Percentiles rank a stretch among this genome's conserved stretches.
Conservation (phyloP, 2,113 vertebrate species). For the Syrrhaptes paradoxus region DNA sequence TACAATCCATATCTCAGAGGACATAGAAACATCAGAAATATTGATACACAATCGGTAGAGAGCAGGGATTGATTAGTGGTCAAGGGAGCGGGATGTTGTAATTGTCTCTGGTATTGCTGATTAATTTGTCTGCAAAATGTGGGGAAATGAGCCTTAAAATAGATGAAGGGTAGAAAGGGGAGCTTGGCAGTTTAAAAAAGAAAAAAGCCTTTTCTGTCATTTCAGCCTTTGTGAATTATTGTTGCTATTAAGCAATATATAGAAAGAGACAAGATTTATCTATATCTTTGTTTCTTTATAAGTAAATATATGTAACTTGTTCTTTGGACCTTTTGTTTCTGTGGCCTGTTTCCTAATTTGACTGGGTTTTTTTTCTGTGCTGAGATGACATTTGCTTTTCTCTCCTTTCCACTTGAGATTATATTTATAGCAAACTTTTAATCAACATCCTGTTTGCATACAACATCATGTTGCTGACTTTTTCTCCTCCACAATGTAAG, state of each 20-base stretch:
- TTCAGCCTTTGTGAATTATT: background rate
- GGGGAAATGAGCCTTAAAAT: slow-evolving; percentile 47
- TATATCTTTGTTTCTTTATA: background rate
- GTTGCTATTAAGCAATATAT: background rate
- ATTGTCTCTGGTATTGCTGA: slow-evolving; percentile 29
- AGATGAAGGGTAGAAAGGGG: background rate
- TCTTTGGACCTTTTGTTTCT: background rate
- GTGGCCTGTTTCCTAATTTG: background rate
- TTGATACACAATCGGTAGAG: slow-evolving; percentile 18
- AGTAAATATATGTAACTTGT: background rate
- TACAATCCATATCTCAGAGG: background rate
- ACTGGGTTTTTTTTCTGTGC: background rate
- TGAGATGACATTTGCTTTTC: background rate
- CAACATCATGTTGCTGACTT: background rate
- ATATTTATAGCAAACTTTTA: background rate
- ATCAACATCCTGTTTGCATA: slow-evolving; percentile 11
- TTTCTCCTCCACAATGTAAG: background rate
- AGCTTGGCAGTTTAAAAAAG: background rate
- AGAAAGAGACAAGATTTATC: background rate
- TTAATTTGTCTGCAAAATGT: slow-evolving; percentile 31
- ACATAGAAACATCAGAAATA: slow-evolving; percentile 33
- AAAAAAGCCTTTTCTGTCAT: background rate
- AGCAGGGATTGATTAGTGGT: slow-evolving; percentile 51
- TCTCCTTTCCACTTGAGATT: background rate
- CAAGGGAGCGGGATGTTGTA: slow-evolving; percentile 44